phyloP scores from a whole-genome alignment of 2,797 vertebrate species.

The Malacoctenus gilli region DNA sequence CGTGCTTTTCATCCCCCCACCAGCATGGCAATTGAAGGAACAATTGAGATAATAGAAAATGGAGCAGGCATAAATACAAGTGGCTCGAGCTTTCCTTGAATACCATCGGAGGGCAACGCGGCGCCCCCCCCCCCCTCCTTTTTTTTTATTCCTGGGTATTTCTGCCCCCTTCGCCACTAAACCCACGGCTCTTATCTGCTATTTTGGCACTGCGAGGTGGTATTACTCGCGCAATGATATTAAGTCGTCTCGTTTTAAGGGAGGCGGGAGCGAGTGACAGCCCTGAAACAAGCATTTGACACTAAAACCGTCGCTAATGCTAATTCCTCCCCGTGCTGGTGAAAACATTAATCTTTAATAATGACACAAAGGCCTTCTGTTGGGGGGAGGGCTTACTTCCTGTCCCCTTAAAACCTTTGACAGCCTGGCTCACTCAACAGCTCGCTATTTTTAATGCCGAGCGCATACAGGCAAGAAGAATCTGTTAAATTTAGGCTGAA shows the following conservation, averaged over 20 bases:
- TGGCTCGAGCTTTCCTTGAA: slow-evolving; percentile 29
- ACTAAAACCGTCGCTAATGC: slow-evolving; percentile 76
- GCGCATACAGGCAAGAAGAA: neutral
- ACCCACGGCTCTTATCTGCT: slow-evolving; percentile 53
- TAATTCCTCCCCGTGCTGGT: slow-evolving; percentile 68
- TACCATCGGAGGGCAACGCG: slow-evolving; percentile 19
- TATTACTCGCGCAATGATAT: slow-evolving; percentile 67
- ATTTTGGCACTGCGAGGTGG: slow-evolving; percentile 60
- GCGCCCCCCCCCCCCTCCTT: slow-evolving; percentile 47
- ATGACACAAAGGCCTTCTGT: slow-evolving; percentile 71
- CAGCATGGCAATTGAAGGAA: slow-evolving; percentile 22
- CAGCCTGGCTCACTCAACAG: slow-evolving; percentile 30
- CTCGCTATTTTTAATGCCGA: slow-evolving; percentile 26
- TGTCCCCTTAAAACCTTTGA: slow-evolving; percentile 44
- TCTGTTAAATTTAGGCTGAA: slow-evolving; percentile 30
- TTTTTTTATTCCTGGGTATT: slow-evolving; percentile 24
- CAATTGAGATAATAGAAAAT: slow-evolving; percentile 40
- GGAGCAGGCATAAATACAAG: slow-evolving; percentile 37
- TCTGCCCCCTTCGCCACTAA: slow-evolving; percentile 31
- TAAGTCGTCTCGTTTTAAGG: slow-evolving; percentile 67
- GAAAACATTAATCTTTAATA: slow-evolving; percentile 75
- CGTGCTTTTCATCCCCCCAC: too few relatives aligned
- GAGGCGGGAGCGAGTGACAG: slow-evolving; percentile 69
- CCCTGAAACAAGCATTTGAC: slow-evolving; percentile 70
- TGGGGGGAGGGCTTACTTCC: slow-evolving; percentile 35